phyloP scores from a whole-genome alignment of 2,113 vertebrate species.

The Accipiter virgatus region DNA sequence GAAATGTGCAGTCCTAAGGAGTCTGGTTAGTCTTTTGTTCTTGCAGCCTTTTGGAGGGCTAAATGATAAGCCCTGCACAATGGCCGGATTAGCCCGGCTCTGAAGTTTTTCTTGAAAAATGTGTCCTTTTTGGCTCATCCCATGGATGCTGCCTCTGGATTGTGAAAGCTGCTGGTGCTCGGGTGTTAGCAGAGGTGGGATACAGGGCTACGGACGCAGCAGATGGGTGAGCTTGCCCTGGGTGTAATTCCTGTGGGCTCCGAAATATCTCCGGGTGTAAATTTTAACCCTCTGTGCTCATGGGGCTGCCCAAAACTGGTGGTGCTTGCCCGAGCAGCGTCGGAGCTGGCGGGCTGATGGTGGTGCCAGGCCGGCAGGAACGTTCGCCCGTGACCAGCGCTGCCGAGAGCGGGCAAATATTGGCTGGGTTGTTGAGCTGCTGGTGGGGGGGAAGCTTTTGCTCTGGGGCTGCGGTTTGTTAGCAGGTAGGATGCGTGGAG shows the following conservation, averaged over 20 bases:
- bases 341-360: neutral
- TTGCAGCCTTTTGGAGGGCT: neutral
- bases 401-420: neutral
- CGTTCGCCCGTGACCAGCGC: rapidly evolving
- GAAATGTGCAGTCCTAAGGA: neutral
- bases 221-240: neutral
- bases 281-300: neutral
- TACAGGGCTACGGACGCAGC: neutral
- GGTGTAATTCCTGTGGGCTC: neutral
- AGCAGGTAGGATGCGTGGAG: neutral
- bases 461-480: rapidly evolving
- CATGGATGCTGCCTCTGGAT: neutral
- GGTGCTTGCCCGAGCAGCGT: rapidly evolving
- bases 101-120: neutral
- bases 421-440: neutral
- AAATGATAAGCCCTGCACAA: neutral
- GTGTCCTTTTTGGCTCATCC: neutral
- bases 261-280: neutral
- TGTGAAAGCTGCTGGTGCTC: neutral
- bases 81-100: neutral
- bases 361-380: rapidly evolving
- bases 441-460: neutral
- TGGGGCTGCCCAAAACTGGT: neutral
- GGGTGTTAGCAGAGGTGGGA: neutral
- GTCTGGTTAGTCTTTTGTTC: neutral